phyloP scores from a whole-genome alignment of 37 sponge, comb jelly and placozoan genomes.

The Ianthella basta region DNA sequence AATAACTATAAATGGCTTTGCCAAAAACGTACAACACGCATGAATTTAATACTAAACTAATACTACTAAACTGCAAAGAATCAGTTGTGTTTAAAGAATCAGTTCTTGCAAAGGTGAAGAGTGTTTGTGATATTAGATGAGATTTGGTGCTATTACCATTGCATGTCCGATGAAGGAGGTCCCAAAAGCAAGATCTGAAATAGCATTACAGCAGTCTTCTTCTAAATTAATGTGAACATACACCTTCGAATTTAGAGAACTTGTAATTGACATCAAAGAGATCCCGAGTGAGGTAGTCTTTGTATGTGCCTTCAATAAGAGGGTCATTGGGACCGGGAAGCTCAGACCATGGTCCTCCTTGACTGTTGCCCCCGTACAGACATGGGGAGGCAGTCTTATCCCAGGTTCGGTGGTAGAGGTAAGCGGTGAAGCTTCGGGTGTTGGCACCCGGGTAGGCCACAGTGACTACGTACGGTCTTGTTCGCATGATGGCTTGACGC shows the following conservation, averaged over 20 bases:
- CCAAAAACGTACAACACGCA: no score
- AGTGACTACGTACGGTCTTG: slow-evolving; percentile 46
- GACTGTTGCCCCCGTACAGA: slow-evolving; percentile 64
- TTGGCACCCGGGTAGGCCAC: slow-evolving; percentile 26
- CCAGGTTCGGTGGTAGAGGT: slow-evolving; percentile 50
- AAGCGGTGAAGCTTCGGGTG: slow-evolving; percentile 49
- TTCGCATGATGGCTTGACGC: background rate
- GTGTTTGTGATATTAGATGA: no score
- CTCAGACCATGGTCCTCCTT: slow-evolving; percentile 54
- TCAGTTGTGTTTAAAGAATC: no score
- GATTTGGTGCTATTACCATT: no score
- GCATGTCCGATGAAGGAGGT: no score
- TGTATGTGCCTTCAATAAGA: slow-evolving; percentile 65
- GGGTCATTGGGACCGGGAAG: slow-evolving; percentile 35
- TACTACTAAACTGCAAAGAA: no score
- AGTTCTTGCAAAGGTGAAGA: no score
- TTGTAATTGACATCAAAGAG: slow-evolving; percentile 37
- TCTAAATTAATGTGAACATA: background rate
- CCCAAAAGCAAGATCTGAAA: no score
- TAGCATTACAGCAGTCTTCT: no score
- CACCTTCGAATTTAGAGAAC: slow-evolving; percentile 43
- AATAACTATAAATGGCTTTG: no score
- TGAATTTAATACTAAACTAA: no score
- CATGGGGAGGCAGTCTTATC: slow-evolving; percentile 58
- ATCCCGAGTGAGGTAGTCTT: slow-evolving; percentile 34